Conservation (phyloP, 1,140 invertebrate genomes). For the Lepidurus apus region DNA sequence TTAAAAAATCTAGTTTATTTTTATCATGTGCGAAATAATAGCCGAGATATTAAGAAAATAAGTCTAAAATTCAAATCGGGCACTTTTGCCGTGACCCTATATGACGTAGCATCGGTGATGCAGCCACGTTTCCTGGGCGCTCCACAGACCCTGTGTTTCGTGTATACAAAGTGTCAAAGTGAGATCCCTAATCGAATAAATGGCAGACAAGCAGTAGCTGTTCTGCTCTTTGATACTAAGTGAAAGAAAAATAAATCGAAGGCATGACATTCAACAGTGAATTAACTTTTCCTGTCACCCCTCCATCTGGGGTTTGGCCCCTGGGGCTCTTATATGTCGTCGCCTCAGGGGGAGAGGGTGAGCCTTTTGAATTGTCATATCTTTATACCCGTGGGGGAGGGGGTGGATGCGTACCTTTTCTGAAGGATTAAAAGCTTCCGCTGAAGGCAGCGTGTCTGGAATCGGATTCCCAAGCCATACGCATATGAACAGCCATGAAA, state of each 20-base stretch:
- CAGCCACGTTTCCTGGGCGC: no score
- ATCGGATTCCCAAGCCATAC: not conserved
- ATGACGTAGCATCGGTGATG: no score
- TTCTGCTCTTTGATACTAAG: no score
- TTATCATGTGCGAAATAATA: no score
- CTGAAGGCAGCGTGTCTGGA: not conserved
- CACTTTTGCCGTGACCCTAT: no score
- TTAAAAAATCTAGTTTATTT: no score
- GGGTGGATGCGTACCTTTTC: not conserved
- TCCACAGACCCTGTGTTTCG: no score
- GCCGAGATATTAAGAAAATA: no score
- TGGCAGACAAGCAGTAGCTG: no score
- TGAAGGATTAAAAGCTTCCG: not conserved
- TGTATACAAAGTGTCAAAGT: no score
- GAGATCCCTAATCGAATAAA: no score
- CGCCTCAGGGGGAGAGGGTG: not conserved
- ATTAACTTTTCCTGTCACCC: constrained; percentile 2
- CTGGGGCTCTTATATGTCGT: not conserved
- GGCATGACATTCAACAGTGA: not conserved
- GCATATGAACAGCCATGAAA: not conserved
- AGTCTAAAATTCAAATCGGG: no score
- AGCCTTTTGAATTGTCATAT: not conserved
- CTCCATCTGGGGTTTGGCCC: not conserved
- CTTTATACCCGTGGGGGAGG: not conserved
- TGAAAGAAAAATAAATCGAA: not conserved